Evolutionary conservation across 2,113 vertebrate genomes (phyloP), one percentile per base, ranked within the genome.

Genomic region (Pleuronectes platessa): DNA sequence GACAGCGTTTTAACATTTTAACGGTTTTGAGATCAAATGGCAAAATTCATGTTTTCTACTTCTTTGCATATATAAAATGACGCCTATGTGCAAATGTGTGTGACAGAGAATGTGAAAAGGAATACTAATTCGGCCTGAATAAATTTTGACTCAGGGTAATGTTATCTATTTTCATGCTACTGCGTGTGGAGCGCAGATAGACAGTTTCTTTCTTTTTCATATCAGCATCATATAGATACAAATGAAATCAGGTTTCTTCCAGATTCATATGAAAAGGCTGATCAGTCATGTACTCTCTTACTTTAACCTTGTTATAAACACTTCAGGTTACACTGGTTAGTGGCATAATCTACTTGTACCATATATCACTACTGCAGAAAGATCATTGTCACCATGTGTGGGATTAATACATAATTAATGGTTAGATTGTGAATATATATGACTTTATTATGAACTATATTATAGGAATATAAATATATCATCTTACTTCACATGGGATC

Each of bases 1-100:
- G 83, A 71, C 73, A 85, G 61, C 9, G 13, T 78, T 83, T 83
- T 78, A 61, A 87, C 83, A 70, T 68, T 68, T 82, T 74, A 88
- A 86, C 5, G 5, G 61, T 23, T 51, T 70, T 71, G 31, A 86
- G 78, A 90, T 90, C 89, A 89, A 90, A 90, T 81, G 71, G 86
- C 73, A 92, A 89, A 81, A 90, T 90, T 87, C 20, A 85, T 87
- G 67, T 58, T 81, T 63, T 80, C 72, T 35, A 76, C 66, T 76
- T 78, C 64, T 86, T 85, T 87, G 82, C 87, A 84, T 88, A 62
- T 74, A 21, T 79, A 76, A 86, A 60, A 42, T 27, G 37, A 78
- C 66, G 37, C 71, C 51, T 54, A 0, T 71, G 60, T 49, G 68
- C 61, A 51, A 69, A 21, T 60, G 49, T 71, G 27, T 53, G 73